Percentiles rank a stretch among this genome's conserved stretches.
Conservation (phyloP, 2,888 invertebrate genomes). For the Oscheius sp. region DNA sequence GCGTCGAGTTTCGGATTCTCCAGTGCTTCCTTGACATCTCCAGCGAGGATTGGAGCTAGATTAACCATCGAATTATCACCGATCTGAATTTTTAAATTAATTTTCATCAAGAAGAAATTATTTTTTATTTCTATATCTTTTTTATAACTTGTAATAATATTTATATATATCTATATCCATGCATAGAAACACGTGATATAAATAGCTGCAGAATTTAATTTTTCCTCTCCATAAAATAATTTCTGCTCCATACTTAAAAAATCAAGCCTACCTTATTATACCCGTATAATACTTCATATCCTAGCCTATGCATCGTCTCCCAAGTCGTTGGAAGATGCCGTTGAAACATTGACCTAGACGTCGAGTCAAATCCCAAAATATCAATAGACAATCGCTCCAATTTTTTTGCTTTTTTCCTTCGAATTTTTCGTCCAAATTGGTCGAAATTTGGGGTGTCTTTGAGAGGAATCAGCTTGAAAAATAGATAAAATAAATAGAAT, state of each 20-base stretch:
- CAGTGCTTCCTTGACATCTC: constrained; percentile 71
- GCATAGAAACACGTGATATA: too few relatives aligned
- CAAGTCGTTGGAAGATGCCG: constrained; percentile 72
- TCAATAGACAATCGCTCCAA: constrained; percentile 40
- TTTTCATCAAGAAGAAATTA: too few relatives aligned
- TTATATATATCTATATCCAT: too few relatives aligned
- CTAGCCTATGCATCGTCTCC: constrained; percentile 76
- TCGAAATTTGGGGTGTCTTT: constrained; percentile 6
- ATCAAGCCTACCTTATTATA: constrained; percentile 82
- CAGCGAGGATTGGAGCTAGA: constrained; percentile 82
- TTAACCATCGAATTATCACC: constrained; percentile 94
- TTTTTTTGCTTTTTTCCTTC: background rate
- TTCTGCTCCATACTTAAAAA: too few relatives aligned
- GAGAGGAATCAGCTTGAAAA: background rate
- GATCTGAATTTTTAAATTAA: too few relatives aligned
- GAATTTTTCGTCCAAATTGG: background rate
- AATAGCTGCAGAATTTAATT: too few relatives aligned
- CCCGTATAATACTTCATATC: constrained; percentile 83
- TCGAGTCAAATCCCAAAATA: constrained; percentile 42
- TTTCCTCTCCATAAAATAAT: too few relatives aligned
- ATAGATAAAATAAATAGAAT: background rate
- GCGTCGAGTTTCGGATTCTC: constrained; percentile 36
- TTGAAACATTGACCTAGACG: constrained; percentile 56
- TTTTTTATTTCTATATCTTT: too few relatives aligned
- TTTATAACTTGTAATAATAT: too few relatives aligned